phyloP scores from a whole-genome alignment of 2,888 invertebrate genomes.

The Epinotia demarniana region DNA sequence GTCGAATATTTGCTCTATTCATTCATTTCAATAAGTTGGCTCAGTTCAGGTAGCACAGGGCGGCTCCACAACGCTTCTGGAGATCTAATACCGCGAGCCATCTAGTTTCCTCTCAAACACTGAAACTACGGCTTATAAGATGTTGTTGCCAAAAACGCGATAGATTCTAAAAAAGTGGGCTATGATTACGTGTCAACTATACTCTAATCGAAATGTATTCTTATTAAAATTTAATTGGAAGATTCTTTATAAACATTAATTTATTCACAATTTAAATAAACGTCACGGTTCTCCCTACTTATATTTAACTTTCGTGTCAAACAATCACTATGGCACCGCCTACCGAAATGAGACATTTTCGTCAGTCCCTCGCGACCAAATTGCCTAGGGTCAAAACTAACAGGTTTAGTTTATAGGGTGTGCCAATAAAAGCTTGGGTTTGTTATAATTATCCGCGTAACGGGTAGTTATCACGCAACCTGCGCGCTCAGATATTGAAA shows the following conservation, averaged over 20 bases:
- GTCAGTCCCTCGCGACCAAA: conserved; percentile 26
- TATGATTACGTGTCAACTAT: too few relatives aligned
- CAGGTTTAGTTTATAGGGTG: conserved; percentile 53
- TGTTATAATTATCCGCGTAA: conserved; percentile 56
- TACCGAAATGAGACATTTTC: conserved; percentile 38
- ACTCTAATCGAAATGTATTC: too few relatives aligned
- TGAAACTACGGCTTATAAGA: too few relatives aligned
- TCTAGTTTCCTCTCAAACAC: too few relatives aligned
- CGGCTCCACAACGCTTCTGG: too few relatives aligned
- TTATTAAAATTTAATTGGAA: background rate
- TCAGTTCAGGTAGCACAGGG: too few relatives aligned
- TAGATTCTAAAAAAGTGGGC: too few relatives aligned
- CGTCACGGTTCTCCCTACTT: background rate
- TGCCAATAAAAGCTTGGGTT: conserved; percentile 48
- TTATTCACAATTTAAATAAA: background rate
- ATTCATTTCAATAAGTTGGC: background rate
- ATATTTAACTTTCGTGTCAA: conserved; percentile 26
- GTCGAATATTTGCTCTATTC: background rate
- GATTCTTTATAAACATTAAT: background rate
- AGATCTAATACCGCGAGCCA: too few relatives aligned
- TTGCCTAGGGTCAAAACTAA: conserved; percentile 40
- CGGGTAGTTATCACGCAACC: conserved; percentile 57
- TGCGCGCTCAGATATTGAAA: conserved; percentile 56
- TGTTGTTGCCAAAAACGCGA: too few relatives aligned
- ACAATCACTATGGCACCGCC: conserved; percentile 19